Percentiles rank a stretch among this genome's conserved stretches.
These are phyloP conservation scores for Litocranius walleri DNA, from an alignment of 2,113 vertebrate species.

Conservation along the genomic window DNA sequence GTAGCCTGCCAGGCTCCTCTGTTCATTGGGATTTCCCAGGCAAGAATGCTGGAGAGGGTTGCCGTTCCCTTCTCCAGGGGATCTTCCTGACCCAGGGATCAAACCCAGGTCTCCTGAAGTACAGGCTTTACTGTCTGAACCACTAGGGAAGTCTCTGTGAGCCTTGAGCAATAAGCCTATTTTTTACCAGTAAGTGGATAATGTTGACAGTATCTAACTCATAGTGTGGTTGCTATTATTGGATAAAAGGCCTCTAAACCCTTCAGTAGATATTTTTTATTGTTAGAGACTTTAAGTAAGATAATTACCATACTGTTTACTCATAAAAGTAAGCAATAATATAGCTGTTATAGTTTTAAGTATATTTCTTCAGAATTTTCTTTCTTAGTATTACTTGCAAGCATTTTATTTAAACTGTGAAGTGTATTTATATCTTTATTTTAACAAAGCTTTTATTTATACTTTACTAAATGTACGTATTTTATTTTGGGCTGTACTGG, in stretches of 20 bases:
- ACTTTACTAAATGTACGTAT: neutral
- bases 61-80: neutral
- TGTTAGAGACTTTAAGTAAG: neutral
- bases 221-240: neutral
- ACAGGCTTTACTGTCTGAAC: neutral
- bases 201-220: neutral
- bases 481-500: neutral
- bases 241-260: neutral
- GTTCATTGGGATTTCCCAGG: neutral
- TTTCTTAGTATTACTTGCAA: neutral
- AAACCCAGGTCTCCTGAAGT: neutral
- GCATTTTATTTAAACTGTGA: constrained; percentile 19
- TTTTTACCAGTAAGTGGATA: neutral
- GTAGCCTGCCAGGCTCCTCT: neutral
- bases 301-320: neutral
- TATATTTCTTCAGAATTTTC: neutral
- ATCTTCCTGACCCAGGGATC: neutral
- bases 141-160: neutral
- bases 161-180: neutral
- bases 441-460: constrained; percentile 13
- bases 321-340: neutral
- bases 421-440: neutral
- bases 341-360: neutral
- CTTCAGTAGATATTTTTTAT: neutral
- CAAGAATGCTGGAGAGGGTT: neutral